Base-by-base conservation (phyloP, 1,140 invertebrate species). In the Drosophila pectinifera region DNA sequence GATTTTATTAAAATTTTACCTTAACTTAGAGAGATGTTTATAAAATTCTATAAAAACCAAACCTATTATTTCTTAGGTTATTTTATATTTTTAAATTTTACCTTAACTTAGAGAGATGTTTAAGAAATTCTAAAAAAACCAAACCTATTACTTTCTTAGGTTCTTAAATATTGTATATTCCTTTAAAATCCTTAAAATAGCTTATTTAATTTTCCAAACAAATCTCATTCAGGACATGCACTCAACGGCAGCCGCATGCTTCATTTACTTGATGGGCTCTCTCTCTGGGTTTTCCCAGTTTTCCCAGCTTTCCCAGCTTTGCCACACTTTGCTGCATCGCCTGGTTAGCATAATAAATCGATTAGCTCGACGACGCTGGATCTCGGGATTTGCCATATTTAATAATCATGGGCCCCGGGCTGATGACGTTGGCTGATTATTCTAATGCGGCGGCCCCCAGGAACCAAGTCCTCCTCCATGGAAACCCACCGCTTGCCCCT, bases 271-370 rank as follows among this genome's bases (percentile, higher is more conserved):
- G 72, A 73, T 65, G 75, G 56, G 45, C 36, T 36, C 31, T 34
- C 28, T 42, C 10, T 36, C 18, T 14, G 5, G n/a, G 45, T 45
- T 55, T 31, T 45, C 20, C 28, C n/a, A 26, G 16, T 46, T 49
- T 51, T 39, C 6, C 22, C 38, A 58, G 34, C 22, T 36, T 51
- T 41, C 36, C 43, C 69, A 57, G 51, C 46, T 75, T 63, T 65
- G 67, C 58, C 65, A 73, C 72, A 88, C 79, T 88, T 89, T 83
- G 63, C 84, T 84, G 80, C 85, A 80, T 80, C 84, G 80, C 73
- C 80, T 84, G 84, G 85, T 89, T 89, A 84, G 84, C 80, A 89
- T 89, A 89, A 89, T 89, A 89, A 89, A 89, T 89, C 84, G 84
- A 89, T 89, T 84, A 89, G 85, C 84, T 78, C 53, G 31, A 63